These are phyloP conservation scores for Euwallacea similis DNA, from an alignment of 1,140 invertebrate species.

Conservation along the genomic window DNA sequence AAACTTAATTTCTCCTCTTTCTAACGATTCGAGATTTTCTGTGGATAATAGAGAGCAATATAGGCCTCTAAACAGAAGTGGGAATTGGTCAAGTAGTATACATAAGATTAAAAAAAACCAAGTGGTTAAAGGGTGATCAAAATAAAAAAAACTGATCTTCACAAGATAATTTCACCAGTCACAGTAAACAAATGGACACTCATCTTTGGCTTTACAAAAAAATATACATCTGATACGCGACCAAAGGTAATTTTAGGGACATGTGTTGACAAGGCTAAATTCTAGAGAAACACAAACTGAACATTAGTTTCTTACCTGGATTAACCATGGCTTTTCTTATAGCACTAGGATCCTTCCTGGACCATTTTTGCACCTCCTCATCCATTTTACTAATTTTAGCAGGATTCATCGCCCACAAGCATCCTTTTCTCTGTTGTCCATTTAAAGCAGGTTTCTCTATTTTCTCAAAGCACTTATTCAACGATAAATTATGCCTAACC, in stretches of 20 bases:
- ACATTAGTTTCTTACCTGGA: slow-evolving; percentile 59
- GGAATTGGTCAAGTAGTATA: no score
- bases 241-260: neutral
- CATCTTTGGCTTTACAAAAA: no score
- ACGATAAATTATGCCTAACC: slow-evolving; percentile 91
- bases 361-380: slow-evolving; percentile 96
- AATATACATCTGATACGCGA: neutral
- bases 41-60: slow-evolving; percentile 6
- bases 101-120: no score
- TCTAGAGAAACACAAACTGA: neutral
- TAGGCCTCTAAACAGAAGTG: neutral
- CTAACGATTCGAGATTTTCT: slow-evolving; percentile 78
- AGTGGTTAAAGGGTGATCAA: no score
- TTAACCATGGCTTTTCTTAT: slow-evolving; percentile 88
- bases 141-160: no score
- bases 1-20: slow-evolving; percentile 83
- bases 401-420: slow-evolving; percentile 95
- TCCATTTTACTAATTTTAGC: slow-evolving; percentile 95
- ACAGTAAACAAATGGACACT: no score
- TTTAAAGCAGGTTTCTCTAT: slow-evolving; percentile 88
- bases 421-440: slow-evolving; percentile 82
- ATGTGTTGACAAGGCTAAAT: neutral
- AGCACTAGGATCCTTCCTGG: slow-evolving; percentile 85
- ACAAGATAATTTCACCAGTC: no score
- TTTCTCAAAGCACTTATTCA: slow-evolving; percentile 98